Percentiles rank a stretch among this genome's conserved stretches.
Conservation (phyloP, 2,113 vertebrate species). For the Tautogolabrus adspersus region DNA sequence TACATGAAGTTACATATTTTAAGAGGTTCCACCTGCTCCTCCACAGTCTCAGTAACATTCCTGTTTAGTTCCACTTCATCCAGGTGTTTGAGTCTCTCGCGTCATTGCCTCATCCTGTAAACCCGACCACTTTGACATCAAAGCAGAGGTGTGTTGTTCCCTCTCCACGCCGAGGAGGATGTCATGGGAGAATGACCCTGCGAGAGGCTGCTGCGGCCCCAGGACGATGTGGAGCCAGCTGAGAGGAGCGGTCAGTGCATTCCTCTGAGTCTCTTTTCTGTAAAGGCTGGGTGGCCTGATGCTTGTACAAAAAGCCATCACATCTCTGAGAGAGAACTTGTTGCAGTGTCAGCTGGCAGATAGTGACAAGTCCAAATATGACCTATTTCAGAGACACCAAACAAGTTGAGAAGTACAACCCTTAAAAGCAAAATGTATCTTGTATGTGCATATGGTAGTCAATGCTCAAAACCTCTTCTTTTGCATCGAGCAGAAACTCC, state of each 20-base stretch:
- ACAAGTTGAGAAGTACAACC: too few relatives aligned
- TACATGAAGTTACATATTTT: too few relatives aligned
- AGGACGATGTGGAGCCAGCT: slow-evolving; percentile 63
- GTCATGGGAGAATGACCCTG: slow-evolving; percentile 78
- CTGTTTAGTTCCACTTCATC: slow-evolving; percentile 56
- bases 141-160: slow-evolving; percentile 68
- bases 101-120: slow-evolving; percentile 57
- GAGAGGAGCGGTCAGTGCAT: slow-evolving; percentile 70
- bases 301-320: slow-evolving; percentile 16
- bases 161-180: slow-evolving; percentile 45
- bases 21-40: background rate
- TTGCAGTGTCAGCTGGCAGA: slow-evolving; percentile 13
- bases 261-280: slow-evolving; percentile 39
- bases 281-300: slow-evolving; percentile 21
- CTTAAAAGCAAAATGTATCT: too few relatives aligned
- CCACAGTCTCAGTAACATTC: slow-evolving; percentile 41
- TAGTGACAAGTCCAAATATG: too few relatives aligned
- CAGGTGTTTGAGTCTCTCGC: slow-evolving; percentile 66
- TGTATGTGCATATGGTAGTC: too few relatives aligned
- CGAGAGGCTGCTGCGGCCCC: slow-evolving; percentile 49
- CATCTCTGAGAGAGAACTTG: slow-evolving; percentile 10
- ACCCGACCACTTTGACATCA: slow-evolving; percentile 68
- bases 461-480: too few relatives aligned
- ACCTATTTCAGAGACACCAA: too few relatives aligned
- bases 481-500: too few relatives aligned